Conservation (phyloP, 2,113 vertebrate species). For the Mastomys natalensis region DNA sequence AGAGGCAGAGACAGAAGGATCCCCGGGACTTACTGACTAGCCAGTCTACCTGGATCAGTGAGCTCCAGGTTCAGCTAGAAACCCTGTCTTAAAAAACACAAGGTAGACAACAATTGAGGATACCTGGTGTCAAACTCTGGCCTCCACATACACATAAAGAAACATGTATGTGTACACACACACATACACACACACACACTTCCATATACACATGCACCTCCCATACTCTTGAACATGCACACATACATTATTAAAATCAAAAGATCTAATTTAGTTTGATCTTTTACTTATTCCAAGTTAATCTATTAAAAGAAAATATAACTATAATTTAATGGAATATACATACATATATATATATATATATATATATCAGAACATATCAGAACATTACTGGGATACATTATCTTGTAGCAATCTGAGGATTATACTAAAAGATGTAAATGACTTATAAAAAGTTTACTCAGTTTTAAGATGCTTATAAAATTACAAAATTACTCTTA, state of each 20-base stretch:
- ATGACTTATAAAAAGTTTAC: neutral
- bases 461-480: neutral
- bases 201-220: neutral
- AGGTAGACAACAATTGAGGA: neutral
- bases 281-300: neutral
- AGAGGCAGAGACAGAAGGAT: neutral
- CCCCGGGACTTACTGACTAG: neutral
- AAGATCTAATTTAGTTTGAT: neutral
- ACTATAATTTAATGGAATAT: neutral
- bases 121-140: neutral
- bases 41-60: neutral
- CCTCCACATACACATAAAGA: neutral
- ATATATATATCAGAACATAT: neutral
- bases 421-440: neutral
- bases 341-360: neutral
- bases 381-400: neutral
- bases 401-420: neutral
- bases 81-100: neutral
- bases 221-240: neutral
- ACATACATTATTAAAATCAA: neutral
- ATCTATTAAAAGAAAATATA: neutral
- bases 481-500: neutral
- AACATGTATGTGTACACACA: neutral
- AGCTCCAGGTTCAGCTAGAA: neutral
- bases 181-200: neutral